Evolutionary conservation across 2,113 vertebrate species (phyloP), one percentile per base, ranked within the genome.

Genomic region (Lepus americanus): DNA sequence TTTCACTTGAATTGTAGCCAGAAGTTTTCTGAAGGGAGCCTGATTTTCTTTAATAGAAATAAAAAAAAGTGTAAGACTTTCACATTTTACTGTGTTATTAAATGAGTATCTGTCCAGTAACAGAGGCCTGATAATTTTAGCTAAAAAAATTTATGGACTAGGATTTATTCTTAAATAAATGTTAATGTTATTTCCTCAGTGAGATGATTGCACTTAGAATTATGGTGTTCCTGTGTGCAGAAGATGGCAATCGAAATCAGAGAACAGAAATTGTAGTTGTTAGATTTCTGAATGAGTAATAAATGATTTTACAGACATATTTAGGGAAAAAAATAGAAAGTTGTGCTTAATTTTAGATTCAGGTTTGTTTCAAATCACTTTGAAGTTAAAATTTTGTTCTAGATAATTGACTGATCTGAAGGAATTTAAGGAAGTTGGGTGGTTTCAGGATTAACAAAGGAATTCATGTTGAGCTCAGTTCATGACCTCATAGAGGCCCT

Each of bases 401-500:
- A 70, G 92, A 91, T 83, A 82, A 88, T 86, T 92, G 31, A 74
- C 29, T 76, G 69, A 55, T 86, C 33, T 36, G 64, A 82, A 95
- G 79, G 69, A 90, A 96, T 97, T 90, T 89, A 53, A 94, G 94
- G 78, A 95, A 72, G 44, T 64, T 59, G 55, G 51, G 29, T 31
- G 23, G 79, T 87, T 96, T 96, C 49, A 64, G 90, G 44, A 66
- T 92, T 94, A 80, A 96, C 67, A 82, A 80, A 94, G 72, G 85
- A 97, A 93, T 97, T 88, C 31, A 77, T 59, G 51, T 89, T 89
- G 93, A 66, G 77, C 72, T 96, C 39, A 63, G 90, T 72, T 92
- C 85, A 4, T 79, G 94, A 95, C 74, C 88, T n/a, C 61, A 36
- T 5, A 23, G 11, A 89, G 16, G 10, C 31, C 55, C 55, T 44